Conservation (phyloP, 2,113 vertebrate genomes). For the Triplophysa rosa region DNA sequence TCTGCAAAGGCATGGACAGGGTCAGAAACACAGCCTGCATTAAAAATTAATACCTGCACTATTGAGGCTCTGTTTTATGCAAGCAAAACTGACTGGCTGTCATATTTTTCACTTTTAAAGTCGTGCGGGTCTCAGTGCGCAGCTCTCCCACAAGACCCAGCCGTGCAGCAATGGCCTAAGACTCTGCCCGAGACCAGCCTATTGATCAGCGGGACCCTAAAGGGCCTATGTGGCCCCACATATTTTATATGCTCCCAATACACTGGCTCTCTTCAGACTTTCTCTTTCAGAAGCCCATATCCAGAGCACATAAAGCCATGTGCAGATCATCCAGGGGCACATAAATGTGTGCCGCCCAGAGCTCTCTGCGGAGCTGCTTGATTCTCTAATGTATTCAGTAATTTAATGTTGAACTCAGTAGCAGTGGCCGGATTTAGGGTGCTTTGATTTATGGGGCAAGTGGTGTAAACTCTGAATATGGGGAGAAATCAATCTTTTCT, state of each 20-base stretch:
- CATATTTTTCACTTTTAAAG: conserved; percentile 46
- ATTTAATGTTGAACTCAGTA: conserved; percentile 38
- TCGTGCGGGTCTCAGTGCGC: conserved; percentile 10
- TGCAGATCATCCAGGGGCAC: conserved; percentile 13
- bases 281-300: conserved; percentile 32
- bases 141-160: conserved; percentile 1
- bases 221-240: conserved; percentile 14
- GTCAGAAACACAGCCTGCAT: conserved; percentile 39
- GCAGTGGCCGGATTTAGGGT: conserved; percentile 15
- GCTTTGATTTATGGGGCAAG: conserved; percentile 12
- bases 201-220: conserved; percentile 37
- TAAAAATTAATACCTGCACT: conserved; percentile 32
- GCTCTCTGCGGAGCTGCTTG: not conserved
- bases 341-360: not conserved
- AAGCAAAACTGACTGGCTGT: conserved; percentile 40
- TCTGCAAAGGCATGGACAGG: conserved; percentile 15
- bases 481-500: conserved; percentile 20
- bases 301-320: conserved; percentile 36
- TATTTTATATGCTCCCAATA: conserved; percentile 22
- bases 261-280: conserved; percentile 14
- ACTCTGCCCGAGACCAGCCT: conserved; percentile 15
- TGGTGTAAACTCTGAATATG: not conserved
- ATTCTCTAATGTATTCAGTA: conserved; percentile 36
- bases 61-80: conserved; percentile 28
- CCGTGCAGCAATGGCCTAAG: conserved; percentile 13